Conservation (phyloP, 2,888 invertebrate genomes). For the Halictus quadricinctus region DNA sequence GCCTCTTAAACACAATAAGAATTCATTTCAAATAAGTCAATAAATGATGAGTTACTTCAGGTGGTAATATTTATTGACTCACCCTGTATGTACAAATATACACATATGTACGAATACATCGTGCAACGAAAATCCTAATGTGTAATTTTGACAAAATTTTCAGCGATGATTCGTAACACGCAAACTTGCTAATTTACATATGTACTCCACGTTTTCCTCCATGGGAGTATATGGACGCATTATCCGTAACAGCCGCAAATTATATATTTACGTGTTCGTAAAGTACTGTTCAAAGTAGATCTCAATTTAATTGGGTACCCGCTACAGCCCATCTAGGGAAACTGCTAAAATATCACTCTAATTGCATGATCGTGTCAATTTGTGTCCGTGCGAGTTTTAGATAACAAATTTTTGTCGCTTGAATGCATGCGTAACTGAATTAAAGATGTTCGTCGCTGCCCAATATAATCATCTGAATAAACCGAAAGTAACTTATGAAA, state of each 20-base stretch:
- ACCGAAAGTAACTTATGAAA: background rate
- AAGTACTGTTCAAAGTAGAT: conserved; percentile 24
- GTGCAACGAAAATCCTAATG: conserved; percentile 29
- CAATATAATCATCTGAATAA: background rate
- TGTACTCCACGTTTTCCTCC: conserved; percentile 22
- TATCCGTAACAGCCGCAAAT: conserved; percentile 21
- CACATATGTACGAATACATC: background rate
- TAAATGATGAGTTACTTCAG: too few species aligned
- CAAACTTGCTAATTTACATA: conserved; percentile 31
- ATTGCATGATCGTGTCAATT: background rate
- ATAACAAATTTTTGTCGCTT: background rate
- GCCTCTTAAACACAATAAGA: too few species aligned
- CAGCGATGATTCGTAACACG: conserved; percentile 2
- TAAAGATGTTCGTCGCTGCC: background rate
- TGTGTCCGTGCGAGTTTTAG: background rate
- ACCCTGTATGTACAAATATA: too few species aligned
- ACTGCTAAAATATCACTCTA: background rate
- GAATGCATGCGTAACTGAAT: background rate
- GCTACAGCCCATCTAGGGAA: background rate
- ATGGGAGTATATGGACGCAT: background rate
- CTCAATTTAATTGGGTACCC: conserved; percentile 25
- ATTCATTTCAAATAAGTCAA: too few species aligned
- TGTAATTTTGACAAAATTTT: conserved; percentile 34
- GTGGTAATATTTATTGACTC: too few species aligned
- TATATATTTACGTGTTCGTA: conserved; percentile 14